phyloP scores from a whole-genome alignment of 2,888 invertebrate genomes.

The Thymelicus lineola region DNA sequence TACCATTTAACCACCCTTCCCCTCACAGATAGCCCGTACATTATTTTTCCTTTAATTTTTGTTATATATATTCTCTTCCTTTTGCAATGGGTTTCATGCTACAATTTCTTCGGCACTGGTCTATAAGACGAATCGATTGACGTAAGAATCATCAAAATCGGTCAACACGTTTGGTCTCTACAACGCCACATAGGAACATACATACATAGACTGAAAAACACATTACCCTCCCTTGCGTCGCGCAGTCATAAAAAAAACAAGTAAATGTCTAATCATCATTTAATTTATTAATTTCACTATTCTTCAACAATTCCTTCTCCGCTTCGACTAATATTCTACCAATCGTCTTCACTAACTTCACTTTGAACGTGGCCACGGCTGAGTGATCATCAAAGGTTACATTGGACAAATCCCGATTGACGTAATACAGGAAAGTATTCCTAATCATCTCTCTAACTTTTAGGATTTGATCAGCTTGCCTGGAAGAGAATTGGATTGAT shows the following conservation, averaged over 20 bases:
- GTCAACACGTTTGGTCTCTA: no score
- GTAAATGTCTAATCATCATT: constrained; percentile 20
- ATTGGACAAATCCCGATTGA: constrained; percentile 66
- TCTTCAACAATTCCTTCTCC: constrained; percentile 46
- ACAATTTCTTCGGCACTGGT: no score
- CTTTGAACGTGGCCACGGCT: constrained; percentile 58
- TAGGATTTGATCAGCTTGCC: constrained; percentile 77
- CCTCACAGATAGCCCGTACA: no score
- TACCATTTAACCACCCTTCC: no score
- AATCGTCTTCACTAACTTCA: constrained; percentile 62
- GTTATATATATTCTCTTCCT: no score
- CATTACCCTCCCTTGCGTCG: no score
- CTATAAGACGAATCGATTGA: no score
- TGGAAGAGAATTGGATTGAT: constrained; percentile 51
- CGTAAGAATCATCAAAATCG: no score
- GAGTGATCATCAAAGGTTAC: constrained; percentile 58
- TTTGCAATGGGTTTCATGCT: no score
- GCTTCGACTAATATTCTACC: constrained; percentile 68
- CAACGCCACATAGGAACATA: no score
- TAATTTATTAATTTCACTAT: constrained; percentile 32
- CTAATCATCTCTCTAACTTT: constrained; percentile 77
- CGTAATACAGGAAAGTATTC: constrained; percentile 75
- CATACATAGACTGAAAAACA: no score
- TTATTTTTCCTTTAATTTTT: no score
- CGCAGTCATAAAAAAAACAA: constrained; percentile 1